Evolutionary conservation across 2,113 vertebrate genomes (phyloP).

Genomic region (Burhinus bistriatus): DNA sequence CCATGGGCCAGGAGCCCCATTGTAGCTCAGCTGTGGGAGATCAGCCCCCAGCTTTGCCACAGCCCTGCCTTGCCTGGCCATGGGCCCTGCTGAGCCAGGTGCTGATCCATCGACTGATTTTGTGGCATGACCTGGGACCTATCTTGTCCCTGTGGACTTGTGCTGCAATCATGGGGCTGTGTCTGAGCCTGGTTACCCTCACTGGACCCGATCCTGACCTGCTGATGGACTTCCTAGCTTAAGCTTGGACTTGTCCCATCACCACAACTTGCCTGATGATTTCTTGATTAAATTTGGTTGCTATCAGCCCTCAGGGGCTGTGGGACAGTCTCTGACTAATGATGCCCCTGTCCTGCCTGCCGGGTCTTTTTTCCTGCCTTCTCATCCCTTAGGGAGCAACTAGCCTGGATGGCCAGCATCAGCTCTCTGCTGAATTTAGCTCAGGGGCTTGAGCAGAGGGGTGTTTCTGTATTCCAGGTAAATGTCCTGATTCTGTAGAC

Average conservation of each 20-base stretch:
- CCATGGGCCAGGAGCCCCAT: background rate
- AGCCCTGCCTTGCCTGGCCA: background rate
- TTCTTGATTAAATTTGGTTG: background rate
- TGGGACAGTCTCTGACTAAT: background rate
- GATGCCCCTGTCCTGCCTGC: background rate
- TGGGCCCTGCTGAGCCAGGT: background rate
- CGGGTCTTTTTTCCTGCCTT: background rate
- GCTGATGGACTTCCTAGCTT: background rate
- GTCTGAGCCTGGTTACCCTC: background rate
- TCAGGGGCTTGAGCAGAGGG: background rate
- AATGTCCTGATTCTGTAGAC: background rate
- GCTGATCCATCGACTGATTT: background rate
- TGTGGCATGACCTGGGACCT: background rate
- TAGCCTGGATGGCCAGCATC: background rate
- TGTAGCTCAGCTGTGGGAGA: background rate
- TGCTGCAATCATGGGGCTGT: background rate
- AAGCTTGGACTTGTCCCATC: background rate
- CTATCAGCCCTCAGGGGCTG: background rate
- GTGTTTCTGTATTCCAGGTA: background rate
- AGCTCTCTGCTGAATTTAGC: background rate
- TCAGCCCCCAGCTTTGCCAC: background rate
- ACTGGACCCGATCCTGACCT: background rate
- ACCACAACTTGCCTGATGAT: background rate
- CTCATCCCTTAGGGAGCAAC: background rate
- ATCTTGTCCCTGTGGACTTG: background rate